phyloP scores from a whole-genome alignment of 2,888 invertebrate species.

The Chalcosyrphus nemorum region DNA sequence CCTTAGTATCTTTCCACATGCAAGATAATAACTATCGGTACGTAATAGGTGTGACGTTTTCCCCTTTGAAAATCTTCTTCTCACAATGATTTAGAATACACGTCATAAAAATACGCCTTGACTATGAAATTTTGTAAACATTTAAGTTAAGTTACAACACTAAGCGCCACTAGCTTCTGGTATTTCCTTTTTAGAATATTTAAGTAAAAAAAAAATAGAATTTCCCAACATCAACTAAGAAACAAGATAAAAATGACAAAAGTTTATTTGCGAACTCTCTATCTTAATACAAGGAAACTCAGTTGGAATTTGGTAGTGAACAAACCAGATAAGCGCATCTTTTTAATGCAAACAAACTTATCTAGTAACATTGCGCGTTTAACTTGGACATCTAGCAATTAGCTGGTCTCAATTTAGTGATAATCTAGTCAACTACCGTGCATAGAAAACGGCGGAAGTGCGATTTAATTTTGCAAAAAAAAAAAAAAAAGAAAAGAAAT shows the following conservation, averaged over 20 bases:
- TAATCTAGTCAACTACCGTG: slow-evolving; percentile 51
- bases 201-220: neutral
- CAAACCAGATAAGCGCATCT: slow-evolving; percentile 44
- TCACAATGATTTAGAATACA: too few relatives aligned
- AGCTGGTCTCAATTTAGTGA: slow-evolving; percentile 46
- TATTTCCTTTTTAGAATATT: neutral
- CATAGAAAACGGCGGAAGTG: slow-evolving; percentile 47
- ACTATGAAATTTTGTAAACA: neutral
- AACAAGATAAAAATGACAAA: slow-evolving; percentile 52
- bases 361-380: slow-evolving; percentile 54
- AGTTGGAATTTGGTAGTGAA: slow-evolving; percentile 47
- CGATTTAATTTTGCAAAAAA: slow-evolving; percentile 9
- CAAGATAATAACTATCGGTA: too few relatives aligned
- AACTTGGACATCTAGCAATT: slow-evolving; percentile 62
- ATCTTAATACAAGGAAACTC: slow-evolving; percentile 59
- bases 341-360: slow-evolving; percentile 52
- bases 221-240: slow-evolving; percentile 32
- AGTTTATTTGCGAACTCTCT: slow-evolving; percentile 60
- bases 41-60: neutral
- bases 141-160: neutral
- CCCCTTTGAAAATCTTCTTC: neutral
- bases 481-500: neutral
- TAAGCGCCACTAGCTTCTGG: neutral
- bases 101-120: too few relatives aligned
- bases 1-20: too few relatives aligned